These are phyloP conservation scores for Cephus pulcher DNA, from an alignment of 2,888 invertebrate species.

Conservation along the genomic window DNA sequence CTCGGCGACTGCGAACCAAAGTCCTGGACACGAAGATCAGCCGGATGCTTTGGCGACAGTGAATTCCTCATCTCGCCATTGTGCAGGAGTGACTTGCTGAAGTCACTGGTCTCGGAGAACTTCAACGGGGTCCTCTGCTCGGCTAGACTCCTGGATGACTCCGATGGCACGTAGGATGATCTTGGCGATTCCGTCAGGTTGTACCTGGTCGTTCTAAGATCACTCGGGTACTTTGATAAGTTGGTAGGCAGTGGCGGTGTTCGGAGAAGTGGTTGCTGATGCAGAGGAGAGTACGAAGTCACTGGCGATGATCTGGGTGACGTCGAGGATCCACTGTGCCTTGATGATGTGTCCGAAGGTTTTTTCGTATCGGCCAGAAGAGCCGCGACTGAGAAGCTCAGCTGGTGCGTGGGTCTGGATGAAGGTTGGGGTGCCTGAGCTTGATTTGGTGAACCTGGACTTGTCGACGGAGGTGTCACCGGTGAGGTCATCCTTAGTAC, in stretches of 20 bases:
- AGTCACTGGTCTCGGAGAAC: slow-evolving; percentile 15
- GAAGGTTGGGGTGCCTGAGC: slow-evolving; percentile 26
- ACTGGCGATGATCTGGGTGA: slow-evolving; percentile 30
- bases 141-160: slow-evolving; percentile 22
- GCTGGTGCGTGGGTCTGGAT: slow-evolving; percentile 54
- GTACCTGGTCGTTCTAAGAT: not conserved
- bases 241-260: slow-evolving; percentile 20
- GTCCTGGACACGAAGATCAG: slow-evolving; percentile 30
- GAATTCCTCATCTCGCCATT: slow-evolving; percentile 17
- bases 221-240: not conserved
- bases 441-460: slow-evolving; percentile 48
- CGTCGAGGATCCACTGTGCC: slow-evolving; percentile 16
- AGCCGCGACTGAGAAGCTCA: slow-evolving; percentile 73
- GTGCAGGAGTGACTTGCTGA: not conserved
- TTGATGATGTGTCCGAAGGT: slow-evolving; percentile 18
- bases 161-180: slow-evolving; percentile 26
- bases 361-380: slow-evolving; percentile 69
- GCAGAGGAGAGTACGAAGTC: slow-evolving; percentile 38
- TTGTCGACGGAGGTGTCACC: slow-evolving; percentile 55
- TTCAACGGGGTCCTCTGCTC: slow-evolving; percentile 25
- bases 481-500: slow-evolving; percentile 62
- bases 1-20: slow-evolving; percentile 51
- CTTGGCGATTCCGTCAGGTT: not conserved
- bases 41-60: slow-evolving; percentile 33
- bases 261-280: slow-evolving; percentile 25